These are phyloP conservation scores for Hormaphis cornu DNA, from an alignment of 1,140 invertebrate genomes.

Conservation along the genomic window DNA sequence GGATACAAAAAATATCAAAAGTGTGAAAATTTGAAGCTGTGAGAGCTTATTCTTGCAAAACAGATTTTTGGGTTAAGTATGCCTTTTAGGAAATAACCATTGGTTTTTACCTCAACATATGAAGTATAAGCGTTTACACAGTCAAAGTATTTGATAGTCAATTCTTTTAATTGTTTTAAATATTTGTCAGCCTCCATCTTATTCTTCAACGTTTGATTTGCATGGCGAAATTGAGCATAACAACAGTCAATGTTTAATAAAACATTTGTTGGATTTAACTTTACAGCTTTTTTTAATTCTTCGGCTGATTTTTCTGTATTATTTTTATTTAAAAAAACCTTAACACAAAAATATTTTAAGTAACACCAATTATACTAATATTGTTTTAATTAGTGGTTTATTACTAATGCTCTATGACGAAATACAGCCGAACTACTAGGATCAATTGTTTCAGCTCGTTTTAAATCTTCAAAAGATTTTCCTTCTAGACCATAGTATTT, in stretches of 20 bases:
- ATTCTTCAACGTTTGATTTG: conserved; percentile 45
- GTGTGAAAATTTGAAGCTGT: too few relatives aligned
- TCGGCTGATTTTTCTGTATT: conserved; percentile 64
- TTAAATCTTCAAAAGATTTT: conserved; percentile 67
- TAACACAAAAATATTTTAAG: conserved; percentile 35
- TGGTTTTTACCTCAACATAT: conserved; percentile 61
- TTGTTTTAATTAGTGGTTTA: conserved; percentile 33
- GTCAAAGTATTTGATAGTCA: conserved; percentile 67
- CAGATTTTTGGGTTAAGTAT: too few relatives aligned
- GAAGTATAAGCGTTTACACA: conserved; percentile 75
- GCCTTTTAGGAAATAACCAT: too few relatives aligned
- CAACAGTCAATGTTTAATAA: conserved; percentile 80
- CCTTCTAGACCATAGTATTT: conserved; percentile 67
- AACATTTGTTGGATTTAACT: conserved; percentile 69
- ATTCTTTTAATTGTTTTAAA: conserved; percentile 61
- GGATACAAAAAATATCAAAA: too few relatives aligned
- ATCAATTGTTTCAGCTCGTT: conserved; percentile 61
- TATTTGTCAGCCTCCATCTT: conserved; percentile 42
- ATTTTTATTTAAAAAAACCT: conserved; percentile 74
- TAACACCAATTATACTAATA: background rate
- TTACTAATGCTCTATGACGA: conserved; percentile 63
- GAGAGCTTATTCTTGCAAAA: too few relatives aligned
- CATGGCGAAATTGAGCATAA: conserved; percentile 62
- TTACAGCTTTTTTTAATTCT: conserved; percentile 75
- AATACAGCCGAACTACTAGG: conserved; percentile 76